Base-by-base conservation (phyloP, 2,797 vertebrate genomes). In the Platalea minor region DNA sequence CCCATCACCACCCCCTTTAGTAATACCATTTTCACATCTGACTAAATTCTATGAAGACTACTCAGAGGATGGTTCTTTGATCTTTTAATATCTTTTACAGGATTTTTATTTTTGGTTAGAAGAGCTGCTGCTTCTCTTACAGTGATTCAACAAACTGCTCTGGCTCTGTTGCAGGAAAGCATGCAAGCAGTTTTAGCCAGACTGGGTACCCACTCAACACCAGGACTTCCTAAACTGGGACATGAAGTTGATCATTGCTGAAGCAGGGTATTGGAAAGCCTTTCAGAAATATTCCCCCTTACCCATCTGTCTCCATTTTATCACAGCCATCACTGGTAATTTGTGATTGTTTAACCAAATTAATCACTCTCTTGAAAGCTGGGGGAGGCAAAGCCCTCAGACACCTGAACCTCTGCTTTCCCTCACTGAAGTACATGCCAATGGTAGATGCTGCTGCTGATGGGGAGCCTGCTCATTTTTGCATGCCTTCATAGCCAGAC, bases 391-490 rank as follows among this genome's bases (percentile, higher is more conserved):
- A 33, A 82, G 28, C 28, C 28, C 24, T 43, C 0, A 0, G 50
- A 48, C 31, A 73, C 28, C 39, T 15, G 28, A 60, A 54, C 17
- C 39, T 54, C 67, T 31, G 31, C 45, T n/a, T 29, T 46, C 31
- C 23, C 41, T 28, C 12, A 0, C 0, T 46, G 61, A 73, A 9
- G 31, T 4, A 35, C 19, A 41, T 20, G 45, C 31, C 51, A 69
- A 16, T 1, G 11, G 35, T 7, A 20, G 73, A 21, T 43, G 43
- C 10, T 35, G 13, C 2, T 41, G 39, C 1, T 3, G 0, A 46
- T 26, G 46, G 13, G 18, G 33, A 82, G 46, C 43, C 29, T 45
- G 25, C 54, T 73, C 1, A 0, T 5, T 39, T 50, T 21, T 14
- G 31, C 3, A 7, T 4, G 7, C 17, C 39, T 33, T n/a, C 64